Evolutionary conservation across 2,797 vertebrate species (phyloP).

Genomic region (Sarcoramphus papa): DNA sequence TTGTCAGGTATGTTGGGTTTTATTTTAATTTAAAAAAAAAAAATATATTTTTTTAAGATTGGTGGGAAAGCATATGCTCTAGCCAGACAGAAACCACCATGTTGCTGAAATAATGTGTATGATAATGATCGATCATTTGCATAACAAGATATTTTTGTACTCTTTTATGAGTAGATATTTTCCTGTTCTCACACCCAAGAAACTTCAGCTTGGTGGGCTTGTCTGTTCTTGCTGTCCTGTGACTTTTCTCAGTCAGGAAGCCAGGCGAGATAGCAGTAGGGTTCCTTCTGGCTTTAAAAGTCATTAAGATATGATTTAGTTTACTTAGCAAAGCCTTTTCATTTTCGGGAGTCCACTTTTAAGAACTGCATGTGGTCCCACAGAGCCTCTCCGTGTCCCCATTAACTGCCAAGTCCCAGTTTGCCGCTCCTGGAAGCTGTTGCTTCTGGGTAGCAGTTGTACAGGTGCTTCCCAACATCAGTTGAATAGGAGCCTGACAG

Average conservation of each 20-base stretch:
- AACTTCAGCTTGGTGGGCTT: neutral
- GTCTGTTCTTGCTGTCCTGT: neutral
- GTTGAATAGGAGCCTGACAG: neutral
- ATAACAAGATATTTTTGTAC: neutral
- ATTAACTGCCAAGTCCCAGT: neutral
- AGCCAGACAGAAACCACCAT: neutral
- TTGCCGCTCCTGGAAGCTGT: neutral
- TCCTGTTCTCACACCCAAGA: neutral
- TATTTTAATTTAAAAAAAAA: neutral
- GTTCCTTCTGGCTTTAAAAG: neutral
- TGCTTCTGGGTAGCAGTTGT: neutral
- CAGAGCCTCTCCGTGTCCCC: neutral
- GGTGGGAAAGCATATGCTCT: neutral
- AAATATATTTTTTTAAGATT: neutral
- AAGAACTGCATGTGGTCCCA: neutral
- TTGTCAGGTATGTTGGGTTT: slow-evolving; percentile 76
- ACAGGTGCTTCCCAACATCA: neutral
- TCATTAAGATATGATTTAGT: neutral
- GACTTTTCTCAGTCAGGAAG: neutral
- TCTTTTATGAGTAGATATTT: neutral
- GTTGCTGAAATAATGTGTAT: neutral
- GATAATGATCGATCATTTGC: neutral
- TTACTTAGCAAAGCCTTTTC: neutral
- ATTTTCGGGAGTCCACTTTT: neutral
- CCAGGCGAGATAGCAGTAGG: neutral